These are phyloP conservation scores for Equus quagga DNA, from an alignment of 2,113 vertebrate species.

Conservation along the genomic window DNA sequence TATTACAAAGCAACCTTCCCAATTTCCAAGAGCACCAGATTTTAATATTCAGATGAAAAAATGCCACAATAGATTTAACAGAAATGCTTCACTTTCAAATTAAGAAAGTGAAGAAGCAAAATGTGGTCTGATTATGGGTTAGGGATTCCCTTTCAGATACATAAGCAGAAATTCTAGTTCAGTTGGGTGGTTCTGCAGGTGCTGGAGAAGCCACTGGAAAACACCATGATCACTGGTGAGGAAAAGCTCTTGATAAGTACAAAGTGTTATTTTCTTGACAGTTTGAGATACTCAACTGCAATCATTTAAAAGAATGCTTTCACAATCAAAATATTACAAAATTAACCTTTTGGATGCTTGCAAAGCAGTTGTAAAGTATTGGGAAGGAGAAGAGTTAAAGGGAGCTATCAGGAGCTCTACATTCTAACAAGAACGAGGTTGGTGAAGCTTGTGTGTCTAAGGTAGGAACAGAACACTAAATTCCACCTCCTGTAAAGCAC, in stretches of 20 bases:
- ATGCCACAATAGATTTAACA: not conserved
- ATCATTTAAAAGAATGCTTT: not conserved
- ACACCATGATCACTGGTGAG: not conserved
- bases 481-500: not conserved
- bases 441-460: not conserved
- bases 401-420: not conserved
- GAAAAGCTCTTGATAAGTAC: not conserved
- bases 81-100: not conserved
- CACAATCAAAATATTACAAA: not conserved
- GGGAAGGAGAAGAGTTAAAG: not conserved
- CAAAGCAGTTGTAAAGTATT: not conserved
- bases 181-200: not conserved
- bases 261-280: not conserved
- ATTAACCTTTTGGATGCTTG: not conserved
- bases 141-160: not conserved
- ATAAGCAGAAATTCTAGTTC: not conserved
- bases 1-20: not conserved
- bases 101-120: not conserved
- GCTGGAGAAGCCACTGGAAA: accelerated
- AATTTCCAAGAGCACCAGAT: not conserved
- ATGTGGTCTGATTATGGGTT: too few relatives aligned
- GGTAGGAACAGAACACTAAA: not conserved
- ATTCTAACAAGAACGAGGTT: not conserved
- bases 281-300: not conserved
- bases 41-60: not conserved